These are phyloP conservation scores for Sinocyclocheilus anshuiensis DNA, from an alignment of 2,113 vertebrate genomes.

Conservation along the genomic window DNA sequence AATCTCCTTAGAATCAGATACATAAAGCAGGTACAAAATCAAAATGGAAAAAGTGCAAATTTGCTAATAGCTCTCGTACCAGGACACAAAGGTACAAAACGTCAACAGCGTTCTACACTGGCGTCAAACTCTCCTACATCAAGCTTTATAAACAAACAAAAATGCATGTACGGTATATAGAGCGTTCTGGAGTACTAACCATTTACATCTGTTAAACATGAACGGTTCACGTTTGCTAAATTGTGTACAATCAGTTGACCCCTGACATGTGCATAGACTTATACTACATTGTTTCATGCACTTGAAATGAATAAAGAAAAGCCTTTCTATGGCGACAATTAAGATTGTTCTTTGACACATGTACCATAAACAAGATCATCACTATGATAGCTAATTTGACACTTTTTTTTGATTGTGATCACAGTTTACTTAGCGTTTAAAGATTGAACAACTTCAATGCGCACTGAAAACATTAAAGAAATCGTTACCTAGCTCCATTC, in stretches of 20 bases:
- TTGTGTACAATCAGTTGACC: constrained; percentile 32
- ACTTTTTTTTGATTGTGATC: neutral
- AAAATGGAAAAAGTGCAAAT: constrained; percentile 55
- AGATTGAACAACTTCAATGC: neutral
- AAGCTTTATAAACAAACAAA: constrained; percentile 11
- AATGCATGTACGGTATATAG: constrained; percentile 45
- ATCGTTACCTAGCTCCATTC: neutral
- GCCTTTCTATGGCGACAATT: neutral
- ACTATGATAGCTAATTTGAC: neutral
- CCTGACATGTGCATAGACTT: constrained; percentile 41
- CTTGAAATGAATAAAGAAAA: constrained; percentile 40
- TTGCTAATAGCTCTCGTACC: constrained; percentile 55
- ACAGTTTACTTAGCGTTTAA: neutral
- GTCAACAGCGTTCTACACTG: constrained; percentile 14
- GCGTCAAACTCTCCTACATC: constrained; percentile 3
- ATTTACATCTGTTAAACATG: constrained; percentile 38
- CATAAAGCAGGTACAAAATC: constrained; percentile 53
- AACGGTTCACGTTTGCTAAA: constrained; percentile 31
- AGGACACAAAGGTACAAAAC: constrained; percentile 45
- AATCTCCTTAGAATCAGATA: constrained; percentile 52
- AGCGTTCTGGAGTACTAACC: constrained; percentile 48
- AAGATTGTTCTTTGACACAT: neutral
- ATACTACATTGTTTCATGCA: constrained; percentile 54
- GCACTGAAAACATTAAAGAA: neutral
- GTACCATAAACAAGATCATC: constrained; percentile 36